A percentile compares a stretch with the other conserved stretches of the same genome.
These are phyloP conservation scores for Drosophila dives DNA, from an alignment of 2,888 invertebrate genomes.

Conservation along the genomic window DNA sequence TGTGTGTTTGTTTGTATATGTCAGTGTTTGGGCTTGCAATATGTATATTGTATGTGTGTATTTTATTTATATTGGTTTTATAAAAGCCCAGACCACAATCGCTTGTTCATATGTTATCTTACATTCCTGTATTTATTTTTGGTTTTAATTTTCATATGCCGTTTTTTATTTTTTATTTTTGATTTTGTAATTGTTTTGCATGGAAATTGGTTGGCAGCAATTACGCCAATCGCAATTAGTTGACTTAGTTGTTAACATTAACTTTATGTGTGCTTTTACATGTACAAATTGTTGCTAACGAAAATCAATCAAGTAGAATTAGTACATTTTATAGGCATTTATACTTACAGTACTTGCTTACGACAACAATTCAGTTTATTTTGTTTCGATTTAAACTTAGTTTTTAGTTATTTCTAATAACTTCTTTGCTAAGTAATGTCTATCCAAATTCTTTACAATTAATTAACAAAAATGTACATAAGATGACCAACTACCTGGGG, in stretches of 20 bases:
- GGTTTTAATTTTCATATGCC: constrained; percentile 22
- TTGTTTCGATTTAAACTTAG: constrained; percentile 40
- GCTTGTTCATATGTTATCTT: constrained; percentile 52
- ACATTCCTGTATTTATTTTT: constrained; percentile 64
- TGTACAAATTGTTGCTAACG: constrained; percentile 70
- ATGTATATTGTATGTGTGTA: constrained; percentile 13
- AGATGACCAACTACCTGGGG: constrained; percentile 33
- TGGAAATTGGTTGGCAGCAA: constrained; percentile 73
- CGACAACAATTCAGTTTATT: constrained; percentile 52
- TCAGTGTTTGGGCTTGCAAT: constrained; percentile 30
- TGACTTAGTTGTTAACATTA: constrained; percentile 60
- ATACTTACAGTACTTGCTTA: constrained; percentile 55
- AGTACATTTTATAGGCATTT: constrained; percentile 47
- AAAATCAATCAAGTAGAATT: constrained; percentile 45
- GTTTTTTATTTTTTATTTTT: background rate
- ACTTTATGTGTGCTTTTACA: constrained; percentile 71
- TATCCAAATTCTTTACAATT: constrained; percentile 72
- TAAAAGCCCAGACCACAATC: constrained; percentile 48
- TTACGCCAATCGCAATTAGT: constrained; percentile 45
- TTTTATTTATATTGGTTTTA: constrained; percentile 27
- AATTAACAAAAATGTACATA: constrained; percentile 67
- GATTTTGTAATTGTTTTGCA: constrained; percentile 37
- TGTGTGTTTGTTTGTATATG: constrained; percentile 19
- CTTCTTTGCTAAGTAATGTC: constrained; percentile 48
- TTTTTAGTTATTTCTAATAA: constrained; percentile 80